Conservation (phyloP, 2,888 invertebrate species). For the Eulithis testata region DNA sequence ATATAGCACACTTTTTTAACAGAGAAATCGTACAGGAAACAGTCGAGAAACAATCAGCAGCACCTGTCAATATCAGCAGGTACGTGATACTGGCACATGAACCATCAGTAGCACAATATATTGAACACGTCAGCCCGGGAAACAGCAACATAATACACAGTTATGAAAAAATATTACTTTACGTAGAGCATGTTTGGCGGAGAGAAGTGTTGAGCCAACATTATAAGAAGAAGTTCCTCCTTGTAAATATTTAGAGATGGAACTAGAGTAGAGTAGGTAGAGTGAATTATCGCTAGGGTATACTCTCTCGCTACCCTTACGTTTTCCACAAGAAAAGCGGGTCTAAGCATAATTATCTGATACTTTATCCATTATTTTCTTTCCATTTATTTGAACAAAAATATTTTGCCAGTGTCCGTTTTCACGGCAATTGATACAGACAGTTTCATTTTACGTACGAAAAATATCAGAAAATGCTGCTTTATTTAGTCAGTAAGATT, state of each 20-base stretch:
- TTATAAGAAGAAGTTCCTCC: neutral
- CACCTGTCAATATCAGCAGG: slow-evolving; percentile 42
- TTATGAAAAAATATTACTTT: slow-evolving; percentile 37
- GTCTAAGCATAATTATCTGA: neutral
- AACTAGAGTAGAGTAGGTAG: no score
- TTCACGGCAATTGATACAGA: slow-evolving; percentile 28
- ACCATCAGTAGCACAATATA: slow-evolving; percentile 63
- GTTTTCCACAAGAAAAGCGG: neutral
- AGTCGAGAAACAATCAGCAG: slow-evolving; percentile 50
- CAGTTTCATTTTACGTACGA: slow-evolving; percentile 15
- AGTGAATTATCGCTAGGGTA: no score
- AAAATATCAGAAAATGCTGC: slow-evolving; percentile 12
- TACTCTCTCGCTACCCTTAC: neutral
- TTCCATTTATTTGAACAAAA: slow-evolving; percentile 25
- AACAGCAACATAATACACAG: slow-evolving; percentile 43
- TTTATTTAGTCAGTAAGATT: no score
- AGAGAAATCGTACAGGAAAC: slow-evolving; percentile 3
- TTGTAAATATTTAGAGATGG: no score
- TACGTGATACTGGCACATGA: slow-evolving; percentile 52
- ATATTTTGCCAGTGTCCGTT: slow-evolving; percentile 32
- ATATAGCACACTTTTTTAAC: no score
- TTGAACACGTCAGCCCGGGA: slow-evolving; percentile 59
- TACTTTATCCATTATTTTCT: slow-evolving; percentile 12
- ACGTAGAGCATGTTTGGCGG: neutral
- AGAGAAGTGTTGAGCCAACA: neutral